phyloP scores from a whole-genome alignment of 2,797 vertebrate genomes.

The Vultur gryphus region DNA sequence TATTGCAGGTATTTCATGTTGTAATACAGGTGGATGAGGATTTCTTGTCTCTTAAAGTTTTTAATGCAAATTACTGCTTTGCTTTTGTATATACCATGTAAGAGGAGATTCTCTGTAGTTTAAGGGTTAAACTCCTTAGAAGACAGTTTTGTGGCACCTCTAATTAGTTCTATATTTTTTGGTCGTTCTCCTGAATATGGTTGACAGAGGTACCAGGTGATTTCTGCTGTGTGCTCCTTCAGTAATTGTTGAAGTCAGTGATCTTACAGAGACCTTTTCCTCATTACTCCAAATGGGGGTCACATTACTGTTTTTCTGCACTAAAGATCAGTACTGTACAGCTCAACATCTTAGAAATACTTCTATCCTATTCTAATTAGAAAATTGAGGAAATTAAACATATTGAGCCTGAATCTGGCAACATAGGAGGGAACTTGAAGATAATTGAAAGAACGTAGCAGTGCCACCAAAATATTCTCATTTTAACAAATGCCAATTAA shows the following conservation, averaged over 20 bases:
- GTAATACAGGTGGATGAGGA: accelerated
- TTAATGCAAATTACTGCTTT: not conserved
- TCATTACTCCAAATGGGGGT: not conserved
- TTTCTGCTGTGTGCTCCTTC: not conserved
- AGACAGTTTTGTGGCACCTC: not conserved
- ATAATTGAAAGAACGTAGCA: not conserved
- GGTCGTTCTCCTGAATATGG: not conserved
- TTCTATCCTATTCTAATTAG: not conserved
- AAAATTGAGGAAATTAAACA: not conserved
- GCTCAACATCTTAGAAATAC: not conserved
- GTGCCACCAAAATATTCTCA: not conserved
- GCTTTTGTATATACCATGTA: not conserved
- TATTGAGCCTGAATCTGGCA: not conserved
- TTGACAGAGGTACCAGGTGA: not conserved
- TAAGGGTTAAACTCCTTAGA: not conserved
- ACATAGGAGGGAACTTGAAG: not conserved
- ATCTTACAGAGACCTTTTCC: not conserved
- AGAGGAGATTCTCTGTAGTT: not conserved
- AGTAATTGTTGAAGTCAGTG: not conserved
- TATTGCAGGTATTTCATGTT: not conserved
- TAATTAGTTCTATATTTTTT: not conserved
- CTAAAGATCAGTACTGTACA: not conserved
- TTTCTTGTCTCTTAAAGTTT: not conserved
- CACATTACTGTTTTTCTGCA: not conserved
- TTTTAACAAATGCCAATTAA: not conserved